A percentile compares a stretch with the other conserved stretches of the same genome.
phyloP scores from a whole-genome alignment of 2,888 invertebrate species.

The Drosophila meridionalis region DNA sequence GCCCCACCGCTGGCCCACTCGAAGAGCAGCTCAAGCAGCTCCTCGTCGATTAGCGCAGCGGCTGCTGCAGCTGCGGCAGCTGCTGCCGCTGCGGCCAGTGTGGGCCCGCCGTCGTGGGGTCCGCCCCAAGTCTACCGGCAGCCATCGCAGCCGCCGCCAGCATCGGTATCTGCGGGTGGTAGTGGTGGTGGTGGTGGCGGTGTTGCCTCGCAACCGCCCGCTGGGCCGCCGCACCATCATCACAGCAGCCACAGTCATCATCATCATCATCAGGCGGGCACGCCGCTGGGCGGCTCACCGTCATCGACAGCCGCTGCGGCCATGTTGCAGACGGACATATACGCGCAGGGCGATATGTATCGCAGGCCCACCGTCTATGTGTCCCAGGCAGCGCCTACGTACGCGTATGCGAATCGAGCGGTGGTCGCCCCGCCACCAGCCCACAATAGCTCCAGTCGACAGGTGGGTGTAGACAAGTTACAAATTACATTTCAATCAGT shows the following conservation, averaged over 20 bases:
- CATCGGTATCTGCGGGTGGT: constrained; percentile 19
- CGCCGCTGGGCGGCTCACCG: constrained; percentile 85
- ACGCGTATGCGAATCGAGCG: constrained; percentile 83
- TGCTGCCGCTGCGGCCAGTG: constrained; percentile 80
- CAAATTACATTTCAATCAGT: not conserved
- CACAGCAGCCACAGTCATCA: constrained; percentile 67
- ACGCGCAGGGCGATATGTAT: constrained; percentile 87
- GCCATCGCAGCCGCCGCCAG: constrained; percentile 69
- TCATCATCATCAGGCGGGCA: constrained; percentile 86
- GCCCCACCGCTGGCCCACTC: constrained; percentile 85
- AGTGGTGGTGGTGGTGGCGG: constrained; percentile 11
- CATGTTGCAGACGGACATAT: constrained; percentile 84
- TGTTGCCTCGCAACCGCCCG: constrained; percentile 41
- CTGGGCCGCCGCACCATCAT: constrained; percentile 62
- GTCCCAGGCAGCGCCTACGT: constrained; percentile 86
- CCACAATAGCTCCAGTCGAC: constrained; percentile 85
- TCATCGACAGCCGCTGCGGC: constrained; percentile 80
- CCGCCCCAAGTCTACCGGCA: constrained; percentile 85
- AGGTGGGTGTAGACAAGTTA: constrained; percentile 72
- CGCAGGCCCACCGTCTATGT: constrained; percentile 90
- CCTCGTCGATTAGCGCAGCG: constrained; percentile 73
- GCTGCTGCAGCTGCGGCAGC: constrained; percentile 80
- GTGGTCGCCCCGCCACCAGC: constrained; percentile 85
- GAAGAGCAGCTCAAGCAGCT: constrained; percentile 82
- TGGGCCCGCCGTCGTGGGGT: constrained; percentile 84